Evolutionary conservation across 2,113 vertebrate species (phyloP), one percentile per base, ranked within the genome.

Genomic region (Tonatia bakeri): DNA sequence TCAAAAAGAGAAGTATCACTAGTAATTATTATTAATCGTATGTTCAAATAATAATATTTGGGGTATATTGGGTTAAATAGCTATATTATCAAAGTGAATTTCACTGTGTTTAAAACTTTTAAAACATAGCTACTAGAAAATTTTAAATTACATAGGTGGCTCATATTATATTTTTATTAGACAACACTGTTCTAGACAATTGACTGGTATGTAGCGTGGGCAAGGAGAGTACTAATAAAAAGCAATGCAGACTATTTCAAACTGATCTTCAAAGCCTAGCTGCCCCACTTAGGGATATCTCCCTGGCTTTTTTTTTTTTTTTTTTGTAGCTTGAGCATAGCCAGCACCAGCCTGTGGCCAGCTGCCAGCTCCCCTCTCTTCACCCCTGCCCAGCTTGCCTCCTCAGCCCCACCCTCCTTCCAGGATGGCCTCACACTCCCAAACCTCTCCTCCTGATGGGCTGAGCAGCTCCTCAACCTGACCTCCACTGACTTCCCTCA

Each of bases 21-120:
- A 56, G 33, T 61, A 20, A 26, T 45, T 77, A 80, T 70, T 89
- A 38, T 26, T 75, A 43, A 70, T 76, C 86, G 3, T 16, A 47
- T 43, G 38, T 77, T 91, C 33, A 85, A 91, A 89, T 76, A 8
- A 20, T 10, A 61, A 15, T 50, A 67, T 40, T 69, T 73, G 22
- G 56, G 4, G 4, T 67, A 50, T 59, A 28, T n/a, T 81, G 43
- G 64, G 11, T 90, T 95, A 90, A 87, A 36, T 82, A 86, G 54
- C 45, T 75, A n/a, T 13, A 16, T 81, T 59, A 40, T 61, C 96
- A 61, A 86, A 82, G 45, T 61, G 75, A 47, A 65, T 16, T 40
- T 72, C 8, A 6, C 31, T 31, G 28, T 72, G 88, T 89, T 85
- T 75, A 7, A 50, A 65, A 77, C 26, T 76, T 73, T 84, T 87